Evolutionary conservation across 2,113 vertebrate species (phyloP).

Genomic region (Ursus arctos): DNA sequence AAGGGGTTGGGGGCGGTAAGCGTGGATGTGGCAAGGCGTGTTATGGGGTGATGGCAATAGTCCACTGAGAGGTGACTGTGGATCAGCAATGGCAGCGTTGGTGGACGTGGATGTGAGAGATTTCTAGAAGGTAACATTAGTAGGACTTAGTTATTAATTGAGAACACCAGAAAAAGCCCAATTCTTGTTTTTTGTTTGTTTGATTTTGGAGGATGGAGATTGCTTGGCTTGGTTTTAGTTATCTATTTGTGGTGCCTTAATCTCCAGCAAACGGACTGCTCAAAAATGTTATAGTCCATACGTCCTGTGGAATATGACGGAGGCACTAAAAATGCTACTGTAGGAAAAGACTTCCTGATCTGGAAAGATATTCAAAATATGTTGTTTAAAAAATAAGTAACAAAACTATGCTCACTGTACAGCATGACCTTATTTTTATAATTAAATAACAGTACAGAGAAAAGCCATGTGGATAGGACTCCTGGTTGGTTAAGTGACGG

Average conservation of each 20-base stretch:
- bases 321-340: background rate
- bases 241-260: background rate
- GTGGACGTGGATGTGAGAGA: background rate
- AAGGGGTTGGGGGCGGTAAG: background rate
- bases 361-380: slow-evolving; percentile 21
- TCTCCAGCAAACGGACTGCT: background rate
- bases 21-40: background rate
- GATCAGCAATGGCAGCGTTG: background rate
- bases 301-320: background rate
- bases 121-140: slow-evolving; percentile 36
- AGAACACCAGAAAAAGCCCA: background rate
- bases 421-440: slow-evolving; percentile 25
- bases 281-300: background rate
- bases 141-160: background rate
- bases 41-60: background rate
- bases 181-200: background rate
- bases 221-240: background rate
- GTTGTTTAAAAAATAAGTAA: slow-evolving; percentile 13
- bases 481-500: background rate
- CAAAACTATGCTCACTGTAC: background rate
- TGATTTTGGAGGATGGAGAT: background rate
- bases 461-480: background rate
- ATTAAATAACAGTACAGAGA: slow-evolving; percentile 18
- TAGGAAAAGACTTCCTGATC: slow-evolving; percentile 6
- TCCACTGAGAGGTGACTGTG: background rate